Percentiles rank a stretch among this genome's conserved stretches.
Conservation (phyloP, 1,140 invertebrate species). For the Aphidius gifuensis region DNA sequence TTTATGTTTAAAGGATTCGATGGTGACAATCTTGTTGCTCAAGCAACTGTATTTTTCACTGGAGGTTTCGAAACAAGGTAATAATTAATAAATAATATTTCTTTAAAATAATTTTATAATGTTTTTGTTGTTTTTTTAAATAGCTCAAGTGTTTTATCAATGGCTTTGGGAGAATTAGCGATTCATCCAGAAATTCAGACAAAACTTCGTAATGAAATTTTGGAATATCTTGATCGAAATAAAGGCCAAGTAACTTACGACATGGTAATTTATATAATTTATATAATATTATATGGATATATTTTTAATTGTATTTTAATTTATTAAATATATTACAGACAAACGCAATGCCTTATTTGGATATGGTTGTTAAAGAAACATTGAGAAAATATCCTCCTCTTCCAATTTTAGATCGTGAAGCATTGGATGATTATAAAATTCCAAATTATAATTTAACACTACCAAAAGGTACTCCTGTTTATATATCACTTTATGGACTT, state of each 20-base stretch:
- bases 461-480: constrained; percentile 42
- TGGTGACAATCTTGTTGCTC: constrained; percentile 64
- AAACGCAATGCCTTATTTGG: constrained; percentile 27
- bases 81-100: constrained; percentile 47
- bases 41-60: constrained; percentile 65
- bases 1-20: constrained; percentile 45
- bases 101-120: too few relatives aligned
- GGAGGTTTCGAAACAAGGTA: constrained; percentile 72
- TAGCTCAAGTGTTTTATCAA: too few relatives aligned
- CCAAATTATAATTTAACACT: constrained; percentile 44
- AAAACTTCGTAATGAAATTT: constrained; percentile 56
- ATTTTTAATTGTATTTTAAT: background rate
- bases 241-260: constrained; percentile 55
- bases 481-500: constrained; percentile 36
- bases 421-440: constrained; percentile 47
- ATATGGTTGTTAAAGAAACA: constrained; percentile 38
- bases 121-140: too few relatives aligned
- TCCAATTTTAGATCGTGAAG: constrained; percentile 54
- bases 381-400: constrained; percentile 60
- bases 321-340: constrained; percentile 16
- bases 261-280: constrained; percentile 15
- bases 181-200: constrained; percentile 58
- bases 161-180: constrained; percentile 55
- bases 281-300: background rate
- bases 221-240: constrained; percentile 42